Evolutionary conservation across 2,888 invertebrate species (phyloP), one percentile per base, ranked within the genome.

Genomic region (Arctia plantaginis): DNA sequence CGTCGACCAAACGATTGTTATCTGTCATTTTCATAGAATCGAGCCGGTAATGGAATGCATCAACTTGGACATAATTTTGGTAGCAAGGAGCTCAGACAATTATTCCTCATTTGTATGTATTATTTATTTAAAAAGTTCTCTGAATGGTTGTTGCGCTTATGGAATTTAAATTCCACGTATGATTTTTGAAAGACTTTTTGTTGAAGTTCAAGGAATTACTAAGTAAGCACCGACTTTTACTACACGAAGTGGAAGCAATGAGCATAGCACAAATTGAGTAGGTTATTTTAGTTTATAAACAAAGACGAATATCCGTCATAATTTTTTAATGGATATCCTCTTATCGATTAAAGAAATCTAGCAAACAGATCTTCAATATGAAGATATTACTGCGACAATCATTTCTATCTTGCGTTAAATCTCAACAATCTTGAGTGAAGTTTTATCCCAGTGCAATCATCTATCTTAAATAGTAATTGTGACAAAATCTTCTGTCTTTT

Each of bases 11-110:
- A 71, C 77, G 75, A 82, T 85, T 80, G 81, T 82, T 80, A 84
- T 83, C 85, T 77, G 73, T 82, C 83, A 79, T 85, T 84, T 85
- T 83, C 86, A 83, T 83, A 85, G 80, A 85, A 84, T 77, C 71
- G 78, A 78, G 71, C 72, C 72, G 33, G 62, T 77, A 86, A 82
- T 82, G 81, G 77, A 83, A 82, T 80, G 77, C 70, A 73, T 76
- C 84, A 82, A 82, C 72, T 76, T 71, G 72, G 72, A 80, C 79
- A 83, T 83, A 78, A 82, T 82, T 80, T 80, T 79, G 71, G 75
- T 73, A 79, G 74, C 76, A 64, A 78, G 69, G n/a, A 71, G 65
- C 67, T 7, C 72, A 74, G 62, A 71, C 72, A 76, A 83, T 85
- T 78, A 82, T 77, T 76, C 55, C 75, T 74, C 71, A 79, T 82